Conservation (phyloP, 2,888 invertebrate species). For the Minunthozetes semirufus region DNA sequence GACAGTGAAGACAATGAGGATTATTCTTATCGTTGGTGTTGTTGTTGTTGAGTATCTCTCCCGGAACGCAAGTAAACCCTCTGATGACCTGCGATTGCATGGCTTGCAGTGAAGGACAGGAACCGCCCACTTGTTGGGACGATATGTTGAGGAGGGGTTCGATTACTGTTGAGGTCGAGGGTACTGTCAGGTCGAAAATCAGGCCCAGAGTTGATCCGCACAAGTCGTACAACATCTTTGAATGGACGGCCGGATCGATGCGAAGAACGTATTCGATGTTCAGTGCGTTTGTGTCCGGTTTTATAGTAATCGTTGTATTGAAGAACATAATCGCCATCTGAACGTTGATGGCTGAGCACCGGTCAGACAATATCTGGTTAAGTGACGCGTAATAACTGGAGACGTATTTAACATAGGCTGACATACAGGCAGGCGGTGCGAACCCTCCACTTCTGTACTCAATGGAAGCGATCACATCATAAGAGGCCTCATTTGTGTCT, state of each 20-base stretch:
- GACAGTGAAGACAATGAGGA: constrained; percentile 65
- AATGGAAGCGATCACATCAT: constrained; percentile 77
- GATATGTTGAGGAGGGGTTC: constrained; percentile 81
- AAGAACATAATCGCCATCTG: constrained; percentile 88
- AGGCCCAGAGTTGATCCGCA: constrained; percentile 88
- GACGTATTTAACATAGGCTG: constrained; percentile 61
- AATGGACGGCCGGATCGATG: constrained; percentile 76
- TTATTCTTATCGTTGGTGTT: constrained; percentile 55
- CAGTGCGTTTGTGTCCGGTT: constrained; percentile 46
- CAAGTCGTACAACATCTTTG: constrained; percentile 85
- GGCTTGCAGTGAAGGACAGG: constrained; percentile 75
- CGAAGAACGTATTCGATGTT: constrained; percentile 77
- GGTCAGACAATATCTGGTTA: constrained; percentile 73
- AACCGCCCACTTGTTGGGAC: constrained; percentile 67
- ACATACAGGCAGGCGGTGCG: constrained; percentile 72
- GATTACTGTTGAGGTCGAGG: constrained; percentile 80
- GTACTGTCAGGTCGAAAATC: constrained; percentile 87
- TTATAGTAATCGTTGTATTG: constrained; percentile 57
- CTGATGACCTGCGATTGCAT: constrained; percentile 72
- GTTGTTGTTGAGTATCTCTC: constrained; percentile 89
- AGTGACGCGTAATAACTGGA: constrained; percentile 63
- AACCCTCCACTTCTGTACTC: constrained; percentile 84
- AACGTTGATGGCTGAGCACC: constrained; percentile 89
- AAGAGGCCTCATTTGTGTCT: constrained; percentile 89
- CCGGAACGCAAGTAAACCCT: constrained; percentile 86